These are phyloP conservation scores for Drosophila greeni DNA, from an alignment of 2,888 invertebrate genomes.

Conservation along the genomic window DNA sequence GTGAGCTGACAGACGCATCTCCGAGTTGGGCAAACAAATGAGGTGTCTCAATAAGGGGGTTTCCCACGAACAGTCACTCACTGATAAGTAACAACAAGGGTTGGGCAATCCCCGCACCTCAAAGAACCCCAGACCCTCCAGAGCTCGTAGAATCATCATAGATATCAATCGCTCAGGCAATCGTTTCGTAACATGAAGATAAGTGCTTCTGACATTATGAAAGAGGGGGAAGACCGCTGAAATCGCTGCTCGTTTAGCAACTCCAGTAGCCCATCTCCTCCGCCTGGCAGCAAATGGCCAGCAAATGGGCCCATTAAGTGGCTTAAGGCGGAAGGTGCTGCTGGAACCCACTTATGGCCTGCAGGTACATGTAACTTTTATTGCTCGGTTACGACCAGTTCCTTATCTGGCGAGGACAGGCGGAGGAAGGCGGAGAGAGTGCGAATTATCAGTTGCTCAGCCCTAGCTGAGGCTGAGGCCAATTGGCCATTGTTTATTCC, in stretches of 20 bases:
- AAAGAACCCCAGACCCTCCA: background rate
- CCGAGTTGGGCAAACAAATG: constrained; percentile 4
- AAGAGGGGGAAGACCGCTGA: background rate
- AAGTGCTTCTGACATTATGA: constrained; percentile 6
- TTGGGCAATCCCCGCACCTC: background rate
- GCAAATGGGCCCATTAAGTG: constrained; percentile 46
- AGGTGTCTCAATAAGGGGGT: constrained; percentile 7
- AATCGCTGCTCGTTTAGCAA: constrained; percentile 8
- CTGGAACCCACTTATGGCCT: constrained; percentile 31
- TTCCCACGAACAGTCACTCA: constrained; percentile 11
- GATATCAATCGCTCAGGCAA: constrained; percentile 1
- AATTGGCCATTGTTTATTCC: constrained; percentile 51
- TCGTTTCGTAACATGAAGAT: background rate
- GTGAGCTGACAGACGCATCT: constrained; percentile 14
- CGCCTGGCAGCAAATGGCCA: constrained; percentile 18
- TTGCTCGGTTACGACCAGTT: constrained; percentile 28
- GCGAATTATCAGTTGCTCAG: constrained; percentile 35
- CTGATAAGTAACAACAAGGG: constrained; percentile 7
- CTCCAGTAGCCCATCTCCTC: constrained; percentile 42
- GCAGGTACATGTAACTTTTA: constrained; percentile 42
- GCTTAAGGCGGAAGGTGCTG: constrained; percentile 11
- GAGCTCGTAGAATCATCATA: constrained; percentile 1
- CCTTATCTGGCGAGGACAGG: constrained; percentile 42
- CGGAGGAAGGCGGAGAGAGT: constrained; percentile 16
- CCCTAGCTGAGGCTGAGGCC: too few relatives aligned